Evolutionary conservation across 2,888 invertebrate genomes (phyloP).

Genomic region (Pterostichus niger): DNA sequence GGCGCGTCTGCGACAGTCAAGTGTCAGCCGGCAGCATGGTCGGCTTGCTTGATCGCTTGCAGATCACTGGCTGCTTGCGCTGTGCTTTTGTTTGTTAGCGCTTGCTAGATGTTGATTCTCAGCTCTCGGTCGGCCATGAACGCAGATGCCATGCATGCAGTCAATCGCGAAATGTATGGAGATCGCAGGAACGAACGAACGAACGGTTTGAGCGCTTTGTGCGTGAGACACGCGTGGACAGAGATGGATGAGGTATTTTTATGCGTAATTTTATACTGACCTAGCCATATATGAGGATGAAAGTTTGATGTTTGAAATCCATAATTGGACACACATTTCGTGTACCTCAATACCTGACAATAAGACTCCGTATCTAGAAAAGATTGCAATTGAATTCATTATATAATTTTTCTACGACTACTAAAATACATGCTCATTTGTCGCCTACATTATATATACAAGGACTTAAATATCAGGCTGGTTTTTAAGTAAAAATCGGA

Average conservation of each 20-base stretch:
- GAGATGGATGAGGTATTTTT: slow-evolving; percentile 39
- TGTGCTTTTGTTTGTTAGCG: slow-evolving; percentile 34
- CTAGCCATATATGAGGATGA: slow-evolving; percentile 22
- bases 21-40: slow-evolving; percentile 33
- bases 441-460: too few relatives aligned
- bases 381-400: too few relatives aligned
- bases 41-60: slow-evolving; percentile 43
- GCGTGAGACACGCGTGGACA: background rate
- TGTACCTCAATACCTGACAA: too few relatives aligned
- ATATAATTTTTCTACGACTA: too few relatives aligned
- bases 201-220: slow-evolving; percentile 7
- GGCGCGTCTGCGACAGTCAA: slow-evolving; percentile 36
- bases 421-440: too few relatives aligned
- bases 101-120: slow-evolving; percentile 18
- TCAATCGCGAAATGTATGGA: slow-evolving; percentile 43
- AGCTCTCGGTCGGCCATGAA: background rate
- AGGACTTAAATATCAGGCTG: too few relatives aligned
- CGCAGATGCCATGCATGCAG: slow-evolving; percentile 46
- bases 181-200: slow-evolving; percentile 4
- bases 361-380: too few relatives aligned
- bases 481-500: too few relatives aligned
- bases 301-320: slow-evolving; percentile 32
- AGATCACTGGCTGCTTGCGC: slow-evolving; percentile 37
- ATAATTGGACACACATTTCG: slow-evolving; percentile 12
- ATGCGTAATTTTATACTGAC: slow-evolving; percentile 25